These are phyloP conservation scores for Pseudomyrmex concolor DNA, from an alignment of 1,140 invertebrate species.

Conservation along the genomic window DNA sequence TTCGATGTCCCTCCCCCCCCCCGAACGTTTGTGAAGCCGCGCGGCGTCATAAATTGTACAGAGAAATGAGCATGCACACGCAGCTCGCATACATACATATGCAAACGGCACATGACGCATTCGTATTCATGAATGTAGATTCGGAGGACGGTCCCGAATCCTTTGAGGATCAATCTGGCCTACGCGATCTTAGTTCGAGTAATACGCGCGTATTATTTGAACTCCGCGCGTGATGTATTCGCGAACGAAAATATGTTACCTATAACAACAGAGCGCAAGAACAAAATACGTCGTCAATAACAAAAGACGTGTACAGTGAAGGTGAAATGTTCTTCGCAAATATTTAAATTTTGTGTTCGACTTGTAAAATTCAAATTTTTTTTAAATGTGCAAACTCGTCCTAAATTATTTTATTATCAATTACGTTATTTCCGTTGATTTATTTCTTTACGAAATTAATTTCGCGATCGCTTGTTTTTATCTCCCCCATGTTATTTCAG, in stretches of 20 bases:
- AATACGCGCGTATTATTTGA: slow-evolving; percentile 29
- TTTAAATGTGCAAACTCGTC: no score
- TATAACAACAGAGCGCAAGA: neutral
- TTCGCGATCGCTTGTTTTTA: no score
- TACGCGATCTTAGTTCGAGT: slow-evolving; percentile 25
- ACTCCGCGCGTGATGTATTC: neutral
- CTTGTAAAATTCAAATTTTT: no score
- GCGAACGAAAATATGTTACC: neutral
- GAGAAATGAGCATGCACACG: slow-evolving; percentile 42
- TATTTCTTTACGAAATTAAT: no score
- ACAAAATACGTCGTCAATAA: neutral
- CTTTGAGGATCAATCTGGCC: slow-evolving; percentile 65
- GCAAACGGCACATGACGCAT: slow-evolving; percentile 68
- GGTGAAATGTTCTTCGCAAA: no score
- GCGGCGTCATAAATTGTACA: slow-evolving; percentile 63
- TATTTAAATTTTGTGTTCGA: no score
- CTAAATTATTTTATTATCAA: no score
- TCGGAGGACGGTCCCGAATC: slow-evolving; percentile 61
- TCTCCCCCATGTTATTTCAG: no score
- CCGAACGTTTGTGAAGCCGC: neutral
- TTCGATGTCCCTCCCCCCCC: no score
- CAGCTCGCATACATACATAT: slow-evolving; percentile 68
- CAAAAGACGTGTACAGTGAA: no score
- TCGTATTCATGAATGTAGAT: slow-evolving; percentile 73
- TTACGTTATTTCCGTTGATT: no score